Evolutionary conservation across 2,113 vertebrate species (phyloP), one percentile per base, ranked within the genome.

Genomic region (Nymphicus hollandicus): DNA sequence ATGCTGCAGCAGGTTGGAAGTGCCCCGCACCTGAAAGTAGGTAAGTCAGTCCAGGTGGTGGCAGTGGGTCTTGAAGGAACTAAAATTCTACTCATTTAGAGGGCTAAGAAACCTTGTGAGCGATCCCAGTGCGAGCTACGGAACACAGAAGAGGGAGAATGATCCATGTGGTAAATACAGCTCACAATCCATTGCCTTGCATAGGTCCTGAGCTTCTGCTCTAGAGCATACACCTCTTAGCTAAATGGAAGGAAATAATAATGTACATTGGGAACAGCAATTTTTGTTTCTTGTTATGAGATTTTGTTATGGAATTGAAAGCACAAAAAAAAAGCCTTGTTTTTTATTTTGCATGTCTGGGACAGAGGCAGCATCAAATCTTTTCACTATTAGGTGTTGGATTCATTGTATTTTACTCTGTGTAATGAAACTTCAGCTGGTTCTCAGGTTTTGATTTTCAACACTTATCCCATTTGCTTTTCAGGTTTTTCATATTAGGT

Each of bases 1-100:
- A 97, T 7, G 81, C 81, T n/a, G 97, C 97, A 82, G 90, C 97
- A 15, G 97, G 95, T 94, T 77, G 98, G 98, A 96, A 98, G 86
- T 88, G 98, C 96, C 23, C 97, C 88, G 49, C 61, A 91, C 71
- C 94, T 98, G 88, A 71, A 88, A 78, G 93, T 82, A 17, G 96
- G 95, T 95, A 73, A 97, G 96, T 6, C 28, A 81, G 63, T 6
- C 25, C 43, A 43, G 29, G 25, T 12, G 22, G 15, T 11, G 39
- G 39, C 53, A 64, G 19, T 1, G 3, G 24, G 20, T 35, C 31
- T 37, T 14, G 13, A 43, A 39, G 8, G 64, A 79, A 56, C 29
- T 28, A 9, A 29, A 89, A 18, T 58, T 52, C 33, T 29, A 1
- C 55, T 63, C 0, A 0, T 60, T 60, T 28, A 33, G n/a, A 16